Base-by-base conservation (phyloP, 2,113 vertebrate species). In the Rhagologus leucostigma region DNA sequence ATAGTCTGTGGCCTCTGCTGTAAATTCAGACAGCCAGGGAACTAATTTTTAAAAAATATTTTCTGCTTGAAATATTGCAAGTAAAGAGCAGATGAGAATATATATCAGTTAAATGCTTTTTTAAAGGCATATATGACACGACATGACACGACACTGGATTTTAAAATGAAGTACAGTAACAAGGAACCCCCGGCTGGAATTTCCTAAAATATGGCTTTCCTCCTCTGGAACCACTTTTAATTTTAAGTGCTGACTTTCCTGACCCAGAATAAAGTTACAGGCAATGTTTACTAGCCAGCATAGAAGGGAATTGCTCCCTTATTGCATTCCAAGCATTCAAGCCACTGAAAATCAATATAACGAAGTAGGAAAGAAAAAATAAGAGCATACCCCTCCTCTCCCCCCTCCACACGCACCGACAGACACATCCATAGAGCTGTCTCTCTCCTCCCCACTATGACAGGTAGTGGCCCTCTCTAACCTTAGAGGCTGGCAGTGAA, bases 241-340 rank as follows among this genome's bases (percentile, higher is more conserved):
- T 96, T 95, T 97, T 94, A 96, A 97, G 90, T 94, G 52, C 47
- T 94, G 95, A 94, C 87, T 96, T 96, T 86, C 6, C 60, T 96
- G 92, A 96, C 79, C 92, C 79, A 96, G 76, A 96, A 94, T 94
- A 96, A 96, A 97, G 95, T 96, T 94, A 88, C 60, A 70, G 90
- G 76, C 71, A 59, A 90, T 92, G 90, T 96, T 95, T 97, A 96
- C 87, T 88, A 91, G 84, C 82, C 75, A 86, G 79, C 55, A 68
- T 84, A 56, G 88, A 69, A 89, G 46, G 32, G 56, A 96, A 92
- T 96, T 90, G 83, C 79, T 96, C 79, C 91, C 89, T 95, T 94
- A 95, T 84, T 95, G 85, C 87, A 94, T 97, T 95, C 93, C 75
- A 87, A 91, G 63, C 3, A 23, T 87, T 62, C 78, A 73, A 90